phyloP scores from a whole-genome alignment of 2,113 vertebrate species.

The Hippocampus guttulatus region DNA sequence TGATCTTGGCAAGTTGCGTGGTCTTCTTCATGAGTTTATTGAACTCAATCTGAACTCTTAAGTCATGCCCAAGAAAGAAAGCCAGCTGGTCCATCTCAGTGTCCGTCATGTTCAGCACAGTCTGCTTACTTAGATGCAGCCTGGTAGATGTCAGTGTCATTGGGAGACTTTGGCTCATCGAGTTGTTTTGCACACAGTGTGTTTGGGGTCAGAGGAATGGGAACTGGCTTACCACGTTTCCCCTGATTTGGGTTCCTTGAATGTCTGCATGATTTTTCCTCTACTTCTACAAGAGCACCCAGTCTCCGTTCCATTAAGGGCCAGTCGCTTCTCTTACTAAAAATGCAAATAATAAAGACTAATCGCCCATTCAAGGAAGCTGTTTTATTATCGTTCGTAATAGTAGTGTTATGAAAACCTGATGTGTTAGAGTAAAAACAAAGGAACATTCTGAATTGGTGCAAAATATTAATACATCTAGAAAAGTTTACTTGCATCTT shows the following conservation, averaged over 20 bases:
- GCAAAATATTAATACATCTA: no score
- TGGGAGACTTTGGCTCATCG: background rate
- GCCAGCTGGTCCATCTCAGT: background rate
- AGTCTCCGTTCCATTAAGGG: background rate
- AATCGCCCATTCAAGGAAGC: no score
- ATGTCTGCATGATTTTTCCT: background rate
- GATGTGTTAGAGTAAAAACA: no score
- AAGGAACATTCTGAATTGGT: no score
- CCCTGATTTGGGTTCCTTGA: background rate
- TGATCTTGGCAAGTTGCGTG: background rate
- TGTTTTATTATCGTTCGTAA: no score
- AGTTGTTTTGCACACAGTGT: background rate
- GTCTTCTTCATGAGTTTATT: background rate
- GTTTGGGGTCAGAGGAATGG: background rate
- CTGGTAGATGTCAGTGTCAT: background rate
- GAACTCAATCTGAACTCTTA: background rate
- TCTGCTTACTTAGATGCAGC: background rate
- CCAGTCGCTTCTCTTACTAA: background rate
- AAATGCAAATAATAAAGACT: background rate
- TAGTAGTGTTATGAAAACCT: no score
- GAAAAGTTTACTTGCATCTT: no score
- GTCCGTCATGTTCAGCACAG: background rate
- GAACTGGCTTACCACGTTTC: background rate
- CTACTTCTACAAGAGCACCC: background rate
- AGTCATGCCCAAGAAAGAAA: background rate